Conservation (phyloP, 2,797 vertebrate species). For the Peromyscus aztecus region DNA sequence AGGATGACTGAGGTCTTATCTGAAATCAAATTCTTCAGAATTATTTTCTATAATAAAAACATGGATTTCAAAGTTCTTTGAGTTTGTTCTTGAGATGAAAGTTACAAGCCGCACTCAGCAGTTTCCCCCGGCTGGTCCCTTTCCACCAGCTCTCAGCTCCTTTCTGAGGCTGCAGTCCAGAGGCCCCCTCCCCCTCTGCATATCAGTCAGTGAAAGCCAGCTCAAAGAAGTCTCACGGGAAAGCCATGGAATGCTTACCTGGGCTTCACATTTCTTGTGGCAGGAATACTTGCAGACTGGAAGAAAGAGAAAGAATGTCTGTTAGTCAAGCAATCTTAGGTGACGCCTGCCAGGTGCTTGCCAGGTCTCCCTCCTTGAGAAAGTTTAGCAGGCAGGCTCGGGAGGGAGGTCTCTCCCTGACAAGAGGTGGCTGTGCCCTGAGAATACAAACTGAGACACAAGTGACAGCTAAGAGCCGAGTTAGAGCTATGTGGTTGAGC, state of each 20-base stretch:
- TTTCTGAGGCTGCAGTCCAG: background rate
- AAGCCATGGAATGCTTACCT: constrained; percentile 83
- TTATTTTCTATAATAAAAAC: constrained; percentile 50
- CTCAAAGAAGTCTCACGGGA: constrained; percentile 2
- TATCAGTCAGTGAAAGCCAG: background rate
- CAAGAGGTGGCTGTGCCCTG: background rate
- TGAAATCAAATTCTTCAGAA: constrained; percentile 58
- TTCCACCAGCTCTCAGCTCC: background rate
- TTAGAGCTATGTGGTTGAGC: background rate
- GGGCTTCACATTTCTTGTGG: constrained; percentile 88
- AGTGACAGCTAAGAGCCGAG: background rate
- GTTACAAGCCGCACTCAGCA: background rate
- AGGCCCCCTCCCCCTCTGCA: background rate
- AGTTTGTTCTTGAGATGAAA: constrained; percentile 40
- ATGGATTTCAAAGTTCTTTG: background rate
- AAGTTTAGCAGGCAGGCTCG: background rate
- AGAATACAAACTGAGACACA: background rate
- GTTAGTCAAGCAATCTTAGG: background rate
- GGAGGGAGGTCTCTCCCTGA: background rate
- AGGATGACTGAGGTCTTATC: background rate
- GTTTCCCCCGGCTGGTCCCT: background rate
- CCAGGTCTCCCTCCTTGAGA: background rate
- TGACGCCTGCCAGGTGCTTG: background rate
- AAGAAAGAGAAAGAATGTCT: constrained; percentile 69
- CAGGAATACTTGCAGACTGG: constrained; percentile 88